Conservation (phyloP, 2,113 vertebrate species). For the Rhinoderma darwinii region DNA sequence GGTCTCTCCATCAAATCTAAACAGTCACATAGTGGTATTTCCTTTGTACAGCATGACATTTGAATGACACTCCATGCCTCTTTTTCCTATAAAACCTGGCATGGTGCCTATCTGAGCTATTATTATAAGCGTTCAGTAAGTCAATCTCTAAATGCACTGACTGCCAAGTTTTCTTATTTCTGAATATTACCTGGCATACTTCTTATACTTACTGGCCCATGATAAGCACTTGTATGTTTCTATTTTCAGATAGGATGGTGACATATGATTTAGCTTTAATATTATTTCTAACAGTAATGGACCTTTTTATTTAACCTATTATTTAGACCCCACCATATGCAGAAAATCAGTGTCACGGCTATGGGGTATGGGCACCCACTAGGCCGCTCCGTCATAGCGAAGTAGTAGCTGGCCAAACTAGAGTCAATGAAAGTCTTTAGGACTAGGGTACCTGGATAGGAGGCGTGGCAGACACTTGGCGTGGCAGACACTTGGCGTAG, state of each 20-base stretch:
- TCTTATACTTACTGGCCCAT: not conserved
- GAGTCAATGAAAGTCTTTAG: too few relatives aligned
- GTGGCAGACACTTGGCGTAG: too few relatives aligned
- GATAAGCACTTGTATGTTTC: not conserved
- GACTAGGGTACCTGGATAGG: too few relatives aligned
- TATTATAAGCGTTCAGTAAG: not conserved
- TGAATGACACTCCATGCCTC: not conserved
- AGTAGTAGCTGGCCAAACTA: too few relatives aligned
- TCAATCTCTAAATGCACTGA: not conserved
- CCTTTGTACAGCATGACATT: not conserved
- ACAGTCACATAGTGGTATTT: not conserved
- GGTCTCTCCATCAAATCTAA: not conserved
- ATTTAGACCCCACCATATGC: not conserved
- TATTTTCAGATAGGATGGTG: not conserved
- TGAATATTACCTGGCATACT: not conserved
- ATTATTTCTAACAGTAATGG: not conserved
- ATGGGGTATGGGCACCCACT: too few relatives aligned
- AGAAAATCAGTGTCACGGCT: too few relatives aligned
- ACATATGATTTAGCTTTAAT: not conserved
- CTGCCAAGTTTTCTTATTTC: not conserved
- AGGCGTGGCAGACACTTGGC: too few relatives aligned
- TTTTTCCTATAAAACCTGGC: not conserved
- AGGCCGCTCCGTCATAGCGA: too few relatives aligned
- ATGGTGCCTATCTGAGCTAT: not conserved
- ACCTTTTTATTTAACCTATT: not conserved